Base-by-base conservation (phyloP, 2,113 vertebrate genomes). In the Argyrosomus japonicus region DNA sequence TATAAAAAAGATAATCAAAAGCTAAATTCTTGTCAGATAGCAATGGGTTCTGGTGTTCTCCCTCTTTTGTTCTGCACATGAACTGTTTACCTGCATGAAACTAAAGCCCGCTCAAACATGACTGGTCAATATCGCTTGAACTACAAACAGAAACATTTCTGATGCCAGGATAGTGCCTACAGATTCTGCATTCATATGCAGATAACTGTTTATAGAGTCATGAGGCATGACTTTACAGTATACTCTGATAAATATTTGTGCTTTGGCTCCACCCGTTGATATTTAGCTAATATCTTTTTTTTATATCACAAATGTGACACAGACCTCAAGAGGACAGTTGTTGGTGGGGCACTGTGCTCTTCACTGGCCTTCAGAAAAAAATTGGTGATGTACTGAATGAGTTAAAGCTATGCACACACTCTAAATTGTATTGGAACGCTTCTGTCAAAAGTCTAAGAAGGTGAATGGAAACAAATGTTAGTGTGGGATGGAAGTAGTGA, bases 401-500 rank as follows among this genome's bases (percentile, higher is more conserved):
- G 62, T 72, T 61, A 29, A 50, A 6, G 23, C 67, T 63, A 5
- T 65, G 4, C 23, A 47, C 54, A 17, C 54, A 45, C 7, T 29
- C 15, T 29, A 6, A 21, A 18, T 56, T 62, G 50, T 23, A 60
- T 53, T 54, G 32, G 43, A 25, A 51, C n/a, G 11, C 12, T 43
- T 64, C 36, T 75, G 23, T 48, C 32, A 72, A 68, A 53, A 40
- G 57, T 72, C 47, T 45, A 23, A 75, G 8, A 84, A 87, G 68
- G 69, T 78, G 56, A 58, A 77, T 56, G 45, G 51, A 79, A 84
- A 84, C 15, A 73, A 40, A 65, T 47, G 67, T 69, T 62, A 70
- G 36, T 5, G 9, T 43, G 4, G 47, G 51, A 61, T 71, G 48
- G 23, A 79, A 68, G 18, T 13, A 57, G 80, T 60, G 64, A 83